Evolutionary conservation across 2,113 vertebrate genomes (phyloP).

Genomic region (Mohoua ochrocephala): DNA sequence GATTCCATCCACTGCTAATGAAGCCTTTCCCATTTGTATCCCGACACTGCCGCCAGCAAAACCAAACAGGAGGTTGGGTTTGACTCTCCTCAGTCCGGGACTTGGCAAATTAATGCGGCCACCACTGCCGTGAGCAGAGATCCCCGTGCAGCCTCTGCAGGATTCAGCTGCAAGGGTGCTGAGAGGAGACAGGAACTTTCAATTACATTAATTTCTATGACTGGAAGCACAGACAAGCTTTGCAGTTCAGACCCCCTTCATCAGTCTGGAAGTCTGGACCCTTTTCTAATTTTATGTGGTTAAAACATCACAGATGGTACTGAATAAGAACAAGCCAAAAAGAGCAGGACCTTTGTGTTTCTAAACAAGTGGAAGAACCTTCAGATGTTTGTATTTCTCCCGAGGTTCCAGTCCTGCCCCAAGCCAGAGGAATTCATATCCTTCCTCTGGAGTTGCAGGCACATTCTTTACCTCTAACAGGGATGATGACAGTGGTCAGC

Average conservation of each 20-base stretch:
- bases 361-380: not conserved
- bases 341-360: not conserved
- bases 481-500: not conserved
- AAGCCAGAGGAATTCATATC: not conserved
- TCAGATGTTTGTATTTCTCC: not conserved
- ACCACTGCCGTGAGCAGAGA: fast-evolving
- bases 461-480: not conserved
- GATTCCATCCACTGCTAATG: not conserved
- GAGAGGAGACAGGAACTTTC: not conserved
- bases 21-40: not conserved
- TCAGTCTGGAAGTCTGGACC: not conserved
- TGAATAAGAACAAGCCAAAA: not conserved
- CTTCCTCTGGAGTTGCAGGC: not conserved
- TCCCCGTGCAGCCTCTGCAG: not conserved
- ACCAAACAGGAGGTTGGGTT: not conserved
- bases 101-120: not conserved
- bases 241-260: not conserved
- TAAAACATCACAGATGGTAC: not conserved
- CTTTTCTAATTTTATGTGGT: not conserved
- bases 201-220: not conserved
- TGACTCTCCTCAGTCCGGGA: not conserved
- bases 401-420: not conserved
- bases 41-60: not conserved
- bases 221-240: not conserved
- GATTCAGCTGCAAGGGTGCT: not conserved